Evolutionary conservation across 2,797 vertebrate genomes (phyloP), one percentile per base, ranked within the genome.

Genomic region (Rhinophrynus dorsalis): DNA sequence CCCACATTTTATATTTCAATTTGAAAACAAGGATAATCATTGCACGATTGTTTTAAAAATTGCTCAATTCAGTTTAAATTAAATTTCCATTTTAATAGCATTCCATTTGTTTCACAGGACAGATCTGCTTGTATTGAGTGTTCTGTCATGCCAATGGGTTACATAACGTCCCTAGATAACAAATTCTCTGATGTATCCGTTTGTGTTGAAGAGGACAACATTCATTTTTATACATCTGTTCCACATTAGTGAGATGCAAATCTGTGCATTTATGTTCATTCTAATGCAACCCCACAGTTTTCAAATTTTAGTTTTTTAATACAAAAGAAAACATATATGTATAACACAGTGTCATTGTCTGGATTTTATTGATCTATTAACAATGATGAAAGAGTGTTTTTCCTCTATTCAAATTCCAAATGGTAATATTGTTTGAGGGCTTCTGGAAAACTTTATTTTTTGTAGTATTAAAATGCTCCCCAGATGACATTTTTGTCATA

Each of bases 351-450:
- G 26, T 30, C 12, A 63, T 63, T 63, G 51, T 71, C 59, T 42
- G 50, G 30, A 64, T 58, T 72, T 64, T 72, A 72, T 65, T 72
- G 68, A 64, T 51, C 60, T 58, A 50, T 57, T 55, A 64, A 64
- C 42, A 27, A 71, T 50, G 60, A 72, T 72, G 68, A 72, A 72
- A 72, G 68, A 38, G 18, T 17, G 9, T 29, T 24, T n/a, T 63
- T 42, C 29, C 29, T 65, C 26, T 65, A 12, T 72, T 65, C 61
- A 8, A 32, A 37, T 48, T 71, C 60, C 52, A 72, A 72, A 30
- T 40, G n/a, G 60, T 50, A 64, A 71, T 23, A 21, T 55, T 64
- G 35, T 72, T 57, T 64, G 35, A 32, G 9, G 24, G 48, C 37
- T 71, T 63, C 60, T 57, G 40, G 30, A 56, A 71, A 65, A 47